Evolutionary conservation across 2,113 vertebrate genomes (phyloP).

Genomic region (Leiothrix lutea): DNA sequence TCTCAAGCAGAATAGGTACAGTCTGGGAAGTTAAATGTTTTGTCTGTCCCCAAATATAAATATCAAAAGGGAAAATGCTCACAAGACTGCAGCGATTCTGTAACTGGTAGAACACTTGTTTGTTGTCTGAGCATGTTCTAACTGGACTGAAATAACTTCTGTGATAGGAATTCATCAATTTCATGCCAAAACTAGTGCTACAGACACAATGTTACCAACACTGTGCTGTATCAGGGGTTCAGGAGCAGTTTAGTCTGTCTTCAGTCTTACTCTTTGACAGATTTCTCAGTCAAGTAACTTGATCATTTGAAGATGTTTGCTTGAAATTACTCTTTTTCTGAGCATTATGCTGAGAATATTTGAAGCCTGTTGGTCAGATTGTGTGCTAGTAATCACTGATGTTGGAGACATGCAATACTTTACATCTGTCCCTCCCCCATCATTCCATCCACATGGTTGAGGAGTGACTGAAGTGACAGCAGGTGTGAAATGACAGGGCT

Average conservation of each 20-base stretch:
- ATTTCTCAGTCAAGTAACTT: background rate
- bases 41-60: background rate
- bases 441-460: background rate
- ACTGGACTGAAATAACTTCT: background rate
- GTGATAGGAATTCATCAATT: background rate
- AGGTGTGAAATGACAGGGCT: background rate
- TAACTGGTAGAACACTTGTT: background rate
- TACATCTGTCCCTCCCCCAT: background rate
- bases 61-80: background rate
- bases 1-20: background rate
- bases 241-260: background rate
- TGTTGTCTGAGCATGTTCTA: background rate
- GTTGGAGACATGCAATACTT: rapidly evolving
- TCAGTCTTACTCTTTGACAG: background rate
- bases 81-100: background rate
- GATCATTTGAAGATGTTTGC: background rate
- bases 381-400: background rate
- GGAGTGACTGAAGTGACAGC: background rate
- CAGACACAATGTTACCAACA: background rate
- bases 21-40: background rate
- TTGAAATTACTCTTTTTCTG: background rate
- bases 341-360: background rate
- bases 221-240: background rate
- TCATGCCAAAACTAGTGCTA: background rate
- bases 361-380: background rate